A percentile compares a stretch with the other conserved stretches of the same genome.
These are phyloP conservation scores for Caenorhabditis zanzibari DNA, from an alignment of 2,888 invertebrate genomes.

Conservation along the genomic window DNA sequence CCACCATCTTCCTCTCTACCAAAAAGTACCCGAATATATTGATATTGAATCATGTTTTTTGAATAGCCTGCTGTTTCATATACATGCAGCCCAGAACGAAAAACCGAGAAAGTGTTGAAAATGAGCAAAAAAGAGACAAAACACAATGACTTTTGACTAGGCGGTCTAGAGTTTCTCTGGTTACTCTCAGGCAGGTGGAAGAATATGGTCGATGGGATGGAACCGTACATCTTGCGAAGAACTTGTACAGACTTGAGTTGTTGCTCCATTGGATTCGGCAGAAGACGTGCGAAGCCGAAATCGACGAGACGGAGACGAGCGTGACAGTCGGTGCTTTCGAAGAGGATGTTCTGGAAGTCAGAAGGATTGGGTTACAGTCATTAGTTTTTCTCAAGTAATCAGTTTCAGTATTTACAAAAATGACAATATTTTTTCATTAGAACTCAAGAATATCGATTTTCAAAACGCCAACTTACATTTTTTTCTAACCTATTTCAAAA, in stretches of 20 bases:
- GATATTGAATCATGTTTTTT: background rate
- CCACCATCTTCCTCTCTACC: slow-evolving; percentile 53
- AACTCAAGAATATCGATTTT: too few species aligned
- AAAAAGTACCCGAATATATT: slow-evolving; percentile 19
- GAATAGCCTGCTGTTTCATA: background rate
- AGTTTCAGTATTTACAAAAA: too few species aligned
- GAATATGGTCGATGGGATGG: background rate
- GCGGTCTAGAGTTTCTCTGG: slow-evolving; percentile 24
- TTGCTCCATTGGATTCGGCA: slow-evolving; percentile 84
- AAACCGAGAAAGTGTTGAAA: background rate
- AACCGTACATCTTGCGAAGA: slow-evolving; percentile 73
- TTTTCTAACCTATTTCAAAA: too few species aligned
- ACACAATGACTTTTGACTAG: slow-evolving; percentile 59
- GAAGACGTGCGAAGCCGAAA: slow-evolving; percentile 94
- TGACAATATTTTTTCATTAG: too few species aligned
- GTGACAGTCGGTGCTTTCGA: slow-evolving; percentile 86
- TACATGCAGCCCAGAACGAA: background rate
- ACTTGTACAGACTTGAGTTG: slow-evolving; percentile 78
- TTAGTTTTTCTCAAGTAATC: too few species aligned
- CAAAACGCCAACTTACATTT: too few species aligned
- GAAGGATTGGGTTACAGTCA: background rate
- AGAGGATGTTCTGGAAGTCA: slow-evolving; percentile 87
- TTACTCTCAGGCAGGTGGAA: slow-evolving; percentile 16
- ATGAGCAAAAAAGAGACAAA: slow-evolving; percentile 34
- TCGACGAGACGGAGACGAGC: slow-evolving; percentile 93